A percentile compares a stretch with the other conserved stretches of the same genome.
These are phyloP conservation scores for Tholera decimalis DNA, from an alignment of 2,888 invertebrate species.

Conservation along the genomic window DNA sequence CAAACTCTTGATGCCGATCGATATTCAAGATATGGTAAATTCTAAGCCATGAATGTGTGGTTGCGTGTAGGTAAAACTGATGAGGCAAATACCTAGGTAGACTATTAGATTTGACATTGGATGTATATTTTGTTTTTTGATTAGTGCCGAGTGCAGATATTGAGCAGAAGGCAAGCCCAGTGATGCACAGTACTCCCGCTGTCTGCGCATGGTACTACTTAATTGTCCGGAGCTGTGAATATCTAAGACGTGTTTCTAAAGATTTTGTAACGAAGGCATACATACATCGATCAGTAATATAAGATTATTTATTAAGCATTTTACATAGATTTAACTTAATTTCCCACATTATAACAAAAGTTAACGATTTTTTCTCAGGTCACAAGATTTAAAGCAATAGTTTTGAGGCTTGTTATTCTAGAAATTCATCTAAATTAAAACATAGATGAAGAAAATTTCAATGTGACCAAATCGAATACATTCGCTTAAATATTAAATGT, in stretches of 20 bases:
- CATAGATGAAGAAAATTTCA: slow-evolving; percentile 69
- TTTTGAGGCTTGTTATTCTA: slow-evolving; percentile 68
- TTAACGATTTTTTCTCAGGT: slow-evolving; percentile 58
- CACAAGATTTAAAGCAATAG: slow-evolving; percentile 63
- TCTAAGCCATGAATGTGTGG: slow-evolving; percentile 38
- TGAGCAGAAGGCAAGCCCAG: not conserved
- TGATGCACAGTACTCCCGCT: not conserved
- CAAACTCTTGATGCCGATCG: slow-evolving; percentile 22
- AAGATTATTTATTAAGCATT: slow-evolving; percentile 73
- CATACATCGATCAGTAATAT: slow-evolving; percentile 70
- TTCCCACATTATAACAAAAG: slow-evolving; percentile 59
- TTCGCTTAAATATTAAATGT: slow-evolving; percentile 91
- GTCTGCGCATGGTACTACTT: slow-evolving; percentile 32
- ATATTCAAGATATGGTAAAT: slow-evolving; percentile 26
- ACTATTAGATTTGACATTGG: slow-evolving; percentile 41
- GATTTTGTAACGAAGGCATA: slow-evolving; percentile 57
- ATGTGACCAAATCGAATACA: slow-evolving; percentile 91
- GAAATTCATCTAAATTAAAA: slow-evolving; percentile 55
- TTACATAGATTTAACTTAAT: slow-evolving; percentile 65
- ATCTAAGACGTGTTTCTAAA: slow-evolving; percentile 60
- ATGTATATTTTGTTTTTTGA: slow-evolving; percentile 57
- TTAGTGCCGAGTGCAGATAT: slow-evolving; percentile 39
- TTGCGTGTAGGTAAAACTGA: slow-evolving; percentile 25
- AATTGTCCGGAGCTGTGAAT: slow-evolving; percentile 67
- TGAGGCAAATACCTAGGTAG: slow-evolving; percentile 44